These are phyloP conservation scores for Thecocarcelia acutangulata DNA, from an alignment of 2,888 invertebrate species.

Conservation along the genomic window DNA sequence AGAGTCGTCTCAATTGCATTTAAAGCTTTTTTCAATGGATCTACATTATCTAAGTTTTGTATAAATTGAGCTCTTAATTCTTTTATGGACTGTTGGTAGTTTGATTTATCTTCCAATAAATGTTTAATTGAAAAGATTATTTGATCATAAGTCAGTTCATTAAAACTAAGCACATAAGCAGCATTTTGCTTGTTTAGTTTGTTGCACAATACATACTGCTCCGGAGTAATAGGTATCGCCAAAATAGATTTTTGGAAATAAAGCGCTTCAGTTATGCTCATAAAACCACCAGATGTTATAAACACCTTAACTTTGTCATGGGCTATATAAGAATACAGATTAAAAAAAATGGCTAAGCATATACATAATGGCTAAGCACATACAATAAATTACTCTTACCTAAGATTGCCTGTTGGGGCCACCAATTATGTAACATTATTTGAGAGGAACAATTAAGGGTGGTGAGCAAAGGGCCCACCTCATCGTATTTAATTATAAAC, in stretches of 20 bases:
- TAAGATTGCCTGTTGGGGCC: slow-evolving; percentile 80
- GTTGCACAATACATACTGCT: slow-evolving; percentile 82
- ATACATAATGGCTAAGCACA: not conserved
- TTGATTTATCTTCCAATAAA: slow-evolving; percentile 77
- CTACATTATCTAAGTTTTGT: slow-evolving; percentile 71
- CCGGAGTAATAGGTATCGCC: slow-evolving; percentile 83
- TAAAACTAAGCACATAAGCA: slow-evolving; percentile 78
- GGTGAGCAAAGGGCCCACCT: slow-evolving; percentile 73
- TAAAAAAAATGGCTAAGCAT: too few species aligned
- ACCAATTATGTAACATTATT: slow-evolving; percentile 79
- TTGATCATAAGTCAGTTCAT: slow-evolving; percentile 79
- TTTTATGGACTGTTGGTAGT: slow-evolving; percentile 72
- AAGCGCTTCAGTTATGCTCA: slow-evolving; percentile 83
- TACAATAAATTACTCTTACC: slow-evolving; percentile 71
- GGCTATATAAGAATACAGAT: slow-evolving; percentile 74
- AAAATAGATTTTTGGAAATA: slow-evolving; percentile 82
- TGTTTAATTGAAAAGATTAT: slow-evolving; percentile 79
- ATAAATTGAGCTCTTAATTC: slow-evolving; percentile 71
- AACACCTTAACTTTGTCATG: slow-evolving; percentile 83
- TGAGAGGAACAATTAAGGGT: slow-evolving; percentile 75
- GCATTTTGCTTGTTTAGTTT: slow-evolving; percentile 81
- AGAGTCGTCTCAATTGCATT: slow-evolving; percentile 79
- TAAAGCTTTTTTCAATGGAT: slow-evolving; percentile 75
- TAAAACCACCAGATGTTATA: slow-evolving; percentile 84
- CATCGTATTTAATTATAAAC: slow-evolving; percentile 83